A percentile compares a stretch with the other conserved stretches of the same genome.
Conservation (phyloP, 2,888 invertebrate genomes). For the Strigamia crassipes region DNA sequence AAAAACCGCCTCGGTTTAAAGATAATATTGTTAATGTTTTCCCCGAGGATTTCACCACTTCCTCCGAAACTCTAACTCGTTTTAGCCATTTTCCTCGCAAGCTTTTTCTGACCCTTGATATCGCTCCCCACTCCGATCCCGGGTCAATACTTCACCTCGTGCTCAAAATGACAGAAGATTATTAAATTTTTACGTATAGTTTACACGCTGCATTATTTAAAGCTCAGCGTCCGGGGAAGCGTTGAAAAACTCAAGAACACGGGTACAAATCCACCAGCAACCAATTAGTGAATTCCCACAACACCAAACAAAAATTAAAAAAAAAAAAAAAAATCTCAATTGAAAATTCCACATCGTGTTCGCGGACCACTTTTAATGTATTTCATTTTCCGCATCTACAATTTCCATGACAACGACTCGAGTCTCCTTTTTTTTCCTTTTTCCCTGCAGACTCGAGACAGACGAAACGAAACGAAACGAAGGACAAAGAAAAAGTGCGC, state of each 20-base stretch:
- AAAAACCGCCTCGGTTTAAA: too few species aligned
- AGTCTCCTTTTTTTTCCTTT: not conserved
- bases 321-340: not conserved
- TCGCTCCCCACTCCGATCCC: too few species aligned
- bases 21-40: too few species aligned
- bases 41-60: too few species aligned
- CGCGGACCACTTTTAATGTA: not conserved
- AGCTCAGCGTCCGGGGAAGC: too few species aligned
- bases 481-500: not conserved
- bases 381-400: not conserved
- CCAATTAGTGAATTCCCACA: not conserved
- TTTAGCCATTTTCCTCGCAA: too few species aligned
- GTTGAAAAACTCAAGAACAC: not conserved
- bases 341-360: not conserved
- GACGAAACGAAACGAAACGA: not conserved
- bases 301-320: not conserved
- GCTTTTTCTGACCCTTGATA: too few species aligned
- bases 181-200: too few species aligned
- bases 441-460: not conserved
- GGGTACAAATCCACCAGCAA: not conserved
- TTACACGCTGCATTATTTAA: not conserved
- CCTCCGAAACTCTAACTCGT: too few species aligned
- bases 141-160: too few species aligned
- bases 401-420: conserved; percentile 1
- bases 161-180: too few species aligned